phyloP scores from a whole-genome alignment of 2,113 vertebrate species.

The Corythornis madagascariensis region DNA sequence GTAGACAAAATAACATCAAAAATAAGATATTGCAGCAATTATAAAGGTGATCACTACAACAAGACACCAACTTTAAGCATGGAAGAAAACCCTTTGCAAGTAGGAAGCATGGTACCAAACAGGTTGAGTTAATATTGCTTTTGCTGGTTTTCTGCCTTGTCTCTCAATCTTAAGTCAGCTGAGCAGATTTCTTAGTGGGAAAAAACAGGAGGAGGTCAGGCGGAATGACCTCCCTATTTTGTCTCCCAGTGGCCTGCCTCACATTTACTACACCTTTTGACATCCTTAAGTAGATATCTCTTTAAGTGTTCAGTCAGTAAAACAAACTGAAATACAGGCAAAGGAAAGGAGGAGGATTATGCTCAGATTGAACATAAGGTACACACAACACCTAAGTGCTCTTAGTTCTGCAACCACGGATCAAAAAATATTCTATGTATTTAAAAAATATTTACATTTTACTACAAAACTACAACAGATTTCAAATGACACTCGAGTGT shows the following conservation, averaged over 20 bases:
- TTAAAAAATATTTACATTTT: background rate
- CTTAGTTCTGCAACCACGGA: background rate
- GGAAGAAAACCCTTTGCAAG: background rate
- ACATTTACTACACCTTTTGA: conserved; percentile 82
- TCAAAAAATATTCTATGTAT: background rate
- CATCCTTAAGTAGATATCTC: conserved; percentile 83
- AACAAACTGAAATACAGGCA: conserved; percentile 71
- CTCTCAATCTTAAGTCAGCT: conserved; percentile 76
- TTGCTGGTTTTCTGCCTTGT: conserved; percentile 56
- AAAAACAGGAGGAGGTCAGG: conserved; percentile 82
- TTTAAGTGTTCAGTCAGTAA: conserved; percentile 78
- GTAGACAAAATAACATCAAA: background rate
- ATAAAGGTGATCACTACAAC: background rate
- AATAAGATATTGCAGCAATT: conserved; percentile 1
- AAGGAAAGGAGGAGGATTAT: background rate
- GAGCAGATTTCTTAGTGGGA: conserved; percentile 76
- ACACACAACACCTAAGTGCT: rapidly evolving
- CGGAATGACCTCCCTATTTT: conserved; percentile 75
- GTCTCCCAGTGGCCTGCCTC: conserved; percentile 60
- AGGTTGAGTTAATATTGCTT: background rate
- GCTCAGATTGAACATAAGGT: background rate
- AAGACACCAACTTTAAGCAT: background rate
- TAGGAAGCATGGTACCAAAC: background rate
- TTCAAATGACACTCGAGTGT: background rate
- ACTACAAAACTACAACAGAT: background rate